Conservation (phyloP, 2,113 vertebrate species). For the Triplophysa siluroides region DNA sequence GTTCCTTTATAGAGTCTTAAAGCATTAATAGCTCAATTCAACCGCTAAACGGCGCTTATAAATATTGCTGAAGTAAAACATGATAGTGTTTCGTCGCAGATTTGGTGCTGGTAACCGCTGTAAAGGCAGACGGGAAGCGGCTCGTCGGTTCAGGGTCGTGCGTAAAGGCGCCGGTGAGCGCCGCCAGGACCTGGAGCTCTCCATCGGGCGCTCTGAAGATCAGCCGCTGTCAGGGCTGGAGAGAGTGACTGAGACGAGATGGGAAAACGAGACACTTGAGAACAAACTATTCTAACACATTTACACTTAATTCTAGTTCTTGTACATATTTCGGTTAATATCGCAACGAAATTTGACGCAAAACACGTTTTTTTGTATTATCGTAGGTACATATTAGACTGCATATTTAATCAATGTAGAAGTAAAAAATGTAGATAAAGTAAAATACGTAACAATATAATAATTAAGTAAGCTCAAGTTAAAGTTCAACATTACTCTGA, state of each 20-base stretch:
- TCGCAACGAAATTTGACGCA: neutral
- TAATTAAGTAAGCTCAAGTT: neutral
- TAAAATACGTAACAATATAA: neutral
- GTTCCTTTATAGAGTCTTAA: constrained; percentile 1
- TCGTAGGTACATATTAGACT: neutral
- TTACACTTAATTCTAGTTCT: constrained; percentile 56
- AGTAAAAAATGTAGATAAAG: neutral
- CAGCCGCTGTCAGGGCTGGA: constrained; percentile 64
- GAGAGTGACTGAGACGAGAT: constrained; percentile 64
- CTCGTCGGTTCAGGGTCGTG: constrained; percentile 60
- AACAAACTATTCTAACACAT: constrained; percentile 66
- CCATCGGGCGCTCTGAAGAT: constrained; percentile 64
- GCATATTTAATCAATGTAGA: neutral
- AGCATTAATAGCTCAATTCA: neutral
- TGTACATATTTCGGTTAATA: constrained; percentile 22
- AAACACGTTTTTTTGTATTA: neutral
- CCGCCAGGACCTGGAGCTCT: constrained; percentile 64
- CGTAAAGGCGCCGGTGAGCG: constrained; percentile 64
- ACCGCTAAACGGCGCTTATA: constrained; percentile 14
- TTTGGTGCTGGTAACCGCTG: constrained; percentile 65
- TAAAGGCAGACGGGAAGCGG: constrained; percentile 57
- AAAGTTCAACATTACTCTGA: neutral
- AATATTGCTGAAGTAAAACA: constrained; percentile 64
- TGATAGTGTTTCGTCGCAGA: constrained; percentile 71
- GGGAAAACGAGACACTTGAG: constrained; percentile 63